Evolutionary conservation across 2,797 vertebrate genomes (phyloP), one percentile per base, ranked within the genome.

Genomic region (Nyctalus aviator): DNA sequence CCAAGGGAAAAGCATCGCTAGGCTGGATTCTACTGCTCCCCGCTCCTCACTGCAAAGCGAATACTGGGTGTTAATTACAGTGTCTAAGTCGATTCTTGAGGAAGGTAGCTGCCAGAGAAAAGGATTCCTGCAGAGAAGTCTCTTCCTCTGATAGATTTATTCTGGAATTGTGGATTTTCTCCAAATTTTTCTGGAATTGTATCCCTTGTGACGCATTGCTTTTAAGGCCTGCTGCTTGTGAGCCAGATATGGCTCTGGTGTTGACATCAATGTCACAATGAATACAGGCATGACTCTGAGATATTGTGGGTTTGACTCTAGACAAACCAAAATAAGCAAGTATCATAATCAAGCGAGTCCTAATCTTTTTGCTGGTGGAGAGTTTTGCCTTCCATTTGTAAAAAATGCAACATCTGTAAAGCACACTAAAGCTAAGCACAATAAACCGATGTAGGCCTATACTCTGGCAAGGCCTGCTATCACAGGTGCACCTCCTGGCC

Each of bases 51-150:
- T 50, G 93, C 82, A 95, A 66, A 88, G 83, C 44, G 48, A 94
- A 82, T 59, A n/a, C 84, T 92, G 77, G 73, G 50, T 69, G 68
- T 93, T 94, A 89, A 90, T 93, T 94, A 94, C 94, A 94, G 81
- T 30, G 9, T 59, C 17, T 69, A 83, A 71, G 93, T 84, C 1
- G 8, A 37, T 69, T 95, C 82, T 76, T 53, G 84, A 94, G 86
- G 55, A 84, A 94, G 79, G 55, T 72, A 77, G 66, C 64, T 46
- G 55, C 35, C 72, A 25, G 48, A 41, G 55, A 89, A 53, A 64
- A 84, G 76, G 10, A 68, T 68, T 50, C 55, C 77, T 64, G 50
- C 30, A 21, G 88, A 88, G 88, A 84, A 76, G 7, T 35, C 17
- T 46, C 35, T 95, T 71, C 30, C 57, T 77, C 64, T 41, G 37